A percentile compares a stretch with the other conserved stretches of the same genome.
Evolutionary conservation across 2,888 invertebrate genomes (phyloP).

Genomic region (Hanleya hanleyi): DNA sequence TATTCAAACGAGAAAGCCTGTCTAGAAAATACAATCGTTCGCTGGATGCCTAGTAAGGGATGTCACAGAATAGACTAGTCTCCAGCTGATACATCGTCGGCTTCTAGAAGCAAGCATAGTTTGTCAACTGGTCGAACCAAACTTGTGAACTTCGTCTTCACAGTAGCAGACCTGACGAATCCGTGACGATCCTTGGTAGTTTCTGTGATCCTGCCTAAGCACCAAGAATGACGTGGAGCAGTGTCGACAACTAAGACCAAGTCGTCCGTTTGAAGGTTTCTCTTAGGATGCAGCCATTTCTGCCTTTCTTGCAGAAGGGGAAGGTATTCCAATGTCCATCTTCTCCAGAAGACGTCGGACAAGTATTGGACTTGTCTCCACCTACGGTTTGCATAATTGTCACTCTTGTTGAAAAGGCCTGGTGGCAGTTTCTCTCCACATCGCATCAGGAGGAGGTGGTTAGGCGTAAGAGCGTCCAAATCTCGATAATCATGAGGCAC

Average conservation of each 20-base stretch:
- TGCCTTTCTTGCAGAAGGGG: not conserved
- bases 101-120: not conserved
- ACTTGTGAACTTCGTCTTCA: not conserved
- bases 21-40: no score
- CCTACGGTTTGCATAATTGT: not conserved
- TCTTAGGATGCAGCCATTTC: not conserved
- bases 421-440: not conserved
- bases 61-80: no score
- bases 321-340: not conserved
- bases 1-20: no score
- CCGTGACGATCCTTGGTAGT: not conserved
- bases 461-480: not conserved
- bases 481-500: not conserved
- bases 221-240: not conserved
- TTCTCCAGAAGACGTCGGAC: not conserved
- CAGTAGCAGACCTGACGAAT: not conserved
- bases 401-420: not conserved
- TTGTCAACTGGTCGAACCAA: not conserved
- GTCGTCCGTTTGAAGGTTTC: not conserved
- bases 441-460: not conserved
- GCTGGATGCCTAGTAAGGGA: no score
- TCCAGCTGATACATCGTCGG: no score
- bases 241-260: not conserved
- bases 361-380: not conserved
- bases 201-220: not conserved